Base-by-base conservation (phyloP, 2,888 invertebrate species). In the Plemyria rubiginata region DNA sequence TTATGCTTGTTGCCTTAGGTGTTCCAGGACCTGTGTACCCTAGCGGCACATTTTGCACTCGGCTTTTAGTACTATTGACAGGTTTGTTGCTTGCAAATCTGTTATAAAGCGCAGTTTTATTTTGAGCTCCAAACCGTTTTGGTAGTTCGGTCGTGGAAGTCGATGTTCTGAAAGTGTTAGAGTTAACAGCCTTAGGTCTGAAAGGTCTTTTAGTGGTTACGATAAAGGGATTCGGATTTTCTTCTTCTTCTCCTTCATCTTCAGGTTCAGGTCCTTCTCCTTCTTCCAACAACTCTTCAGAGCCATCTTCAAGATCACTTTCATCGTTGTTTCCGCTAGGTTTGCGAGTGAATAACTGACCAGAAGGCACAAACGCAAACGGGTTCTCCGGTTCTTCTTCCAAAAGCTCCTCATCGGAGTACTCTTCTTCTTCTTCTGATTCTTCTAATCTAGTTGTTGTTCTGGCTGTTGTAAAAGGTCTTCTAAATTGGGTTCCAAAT, bases 81-180 rank as follows among this genome's bases (percentile, higher is more conserved):
- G 86, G 79, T 70, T 83, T 88, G 49, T 83, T 88, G 38, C 77
- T 73, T 49, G 78, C 70, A 71, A 89, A 85, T 74, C 87, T 85
- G 58, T 79, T 88, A 43, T 77, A 82, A 2, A 84, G 71, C 9
- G 73, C 70, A n/a, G 90, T 87, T 71, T 81, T 86, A 51, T 90
- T 92, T 78, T 84, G 85, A 54, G 56, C 66, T 41, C 68, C 69
- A 50, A 83, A 71, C 59, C 76, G 78, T 72, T 76, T 86, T 2
- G 92, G 90, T 52, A 90, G 58, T 71, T 88, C 88, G 16, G 92
- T 92, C 4, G 92, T 91, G 4, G 84, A 76, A 9, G 89, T 84
- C n/a, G 90, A 84, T 50, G 90, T 81, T 77, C 90, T 87, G 67
- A 90, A 89, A n/a, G 88, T 87, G 67, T 90, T 87, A 32, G 92